Percentiles rank a stretch among this genome's conserved stretches.
These are phyloP conservation scores for Microctenopoma stevenorrisi DNA, from an alignment of 2,797 vertebrate species.

Conservation along the genomic window DNA sequence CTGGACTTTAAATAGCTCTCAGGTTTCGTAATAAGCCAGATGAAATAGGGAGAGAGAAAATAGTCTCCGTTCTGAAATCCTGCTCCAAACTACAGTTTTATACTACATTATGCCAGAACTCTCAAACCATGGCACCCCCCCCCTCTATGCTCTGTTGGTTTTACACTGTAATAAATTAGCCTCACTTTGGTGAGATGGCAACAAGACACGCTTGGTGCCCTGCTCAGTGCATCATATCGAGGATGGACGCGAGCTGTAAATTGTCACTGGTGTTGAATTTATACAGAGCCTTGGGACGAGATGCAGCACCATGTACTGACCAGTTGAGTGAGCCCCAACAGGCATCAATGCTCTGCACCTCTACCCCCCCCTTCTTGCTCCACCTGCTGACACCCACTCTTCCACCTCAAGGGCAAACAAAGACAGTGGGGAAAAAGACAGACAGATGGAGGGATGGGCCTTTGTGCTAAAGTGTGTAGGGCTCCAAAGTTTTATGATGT, in stretches of 20 bases:
- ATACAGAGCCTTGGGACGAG: slow-evolving; percentile 78
- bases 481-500: slow-evolving; percentile 78
- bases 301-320: slow-evolving; percentile 63
- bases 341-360: slow-evolving; percentile 59
- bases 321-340: slow-evolving; percentile 75
- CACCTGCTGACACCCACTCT: slow-evolving; percentile 55
- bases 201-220: slow-evolving; percentile 69
- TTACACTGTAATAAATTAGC: slow-evolving; percentile 82
- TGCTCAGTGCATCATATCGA: slow-evolving; percentile 71
- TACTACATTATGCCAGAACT: slow-evolving; percentile 49
- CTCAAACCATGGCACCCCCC: slow-evolving; percentile 58
- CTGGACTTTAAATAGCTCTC: slow-evolving; percentile 23
- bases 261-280: slow-evolving; percentile 80
- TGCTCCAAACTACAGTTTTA: slow-evolving; percentile 41
- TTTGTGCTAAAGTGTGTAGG: slow-evolving; percentile 45
- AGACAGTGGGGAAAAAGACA: slow-evolving; percentile 30
- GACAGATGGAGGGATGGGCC: slow-evolving; percentile 35
- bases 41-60: slow-evolving; percentile 11
- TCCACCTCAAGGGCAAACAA: slow-evolving; percentile 79
- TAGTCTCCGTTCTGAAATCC: slow-evolving; percentile 4
- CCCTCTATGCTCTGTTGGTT: slow-evolving; percentile 61
- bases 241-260: slow-evolving; percentile 78
- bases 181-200: slow-evolving; percentile 74
- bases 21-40: slow-evolving; percentile 28
- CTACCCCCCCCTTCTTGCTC: slow-evolving; percentile 31